Percentiles rank a stretch among this genome's conserved stretches.
Conservation (phyloP, 2,113 vertebrate genomes). For the Scatophagus argus region DNA sequence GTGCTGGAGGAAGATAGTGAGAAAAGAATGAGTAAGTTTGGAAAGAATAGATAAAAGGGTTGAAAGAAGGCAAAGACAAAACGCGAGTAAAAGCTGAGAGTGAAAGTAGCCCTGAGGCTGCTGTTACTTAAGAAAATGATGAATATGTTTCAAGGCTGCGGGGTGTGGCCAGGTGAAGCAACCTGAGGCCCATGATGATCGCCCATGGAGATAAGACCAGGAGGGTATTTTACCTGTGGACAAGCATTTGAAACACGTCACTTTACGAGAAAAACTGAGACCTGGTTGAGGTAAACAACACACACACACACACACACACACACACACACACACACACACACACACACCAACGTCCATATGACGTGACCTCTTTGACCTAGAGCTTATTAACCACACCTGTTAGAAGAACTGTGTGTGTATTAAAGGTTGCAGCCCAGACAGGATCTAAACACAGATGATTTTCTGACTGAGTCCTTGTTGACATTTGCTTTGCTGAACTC, state of each 20-base stretch:
- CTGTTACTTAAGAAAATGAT: constrained; percentile 21
- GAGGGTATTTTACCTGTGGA: neutral
- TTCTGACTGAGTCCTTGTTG: neutral
- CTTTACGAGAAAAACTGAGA: constrained; percentile 23
- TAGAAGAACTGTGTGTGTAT: neutral
- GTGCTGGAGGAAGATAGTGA: neutral
- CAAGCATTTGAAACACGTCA: constrained; percentile 29
- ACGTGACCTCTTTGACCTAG: constrained; percentile 28
- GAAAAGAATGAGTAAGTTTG: neutral
- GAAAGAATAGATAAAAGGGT: neutral
- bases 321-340: neutral
- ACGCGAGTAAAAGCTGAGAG: constrained; percentile 25
- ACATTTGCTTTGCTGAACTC: neutral
- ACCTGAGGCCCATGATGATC: constrained; percentile 18
- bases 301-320: neutral
- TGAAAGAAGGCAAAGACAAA: constrained; percentile 16
- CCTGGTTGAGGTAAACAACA: neutral
- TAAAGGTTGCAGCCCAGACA: neutral
- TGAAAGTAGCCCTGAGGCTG: constrained; percentile 36
- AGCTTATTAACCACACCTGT: constrained; percentile 29
- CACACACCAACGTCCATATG: neutral
- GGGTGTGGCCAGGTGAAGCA: neutral
- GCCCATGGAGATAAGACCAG: neutral
- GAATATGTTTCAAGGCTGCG: neutral
- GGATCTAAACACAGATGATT: neutral